phyloP scores from a whole-genome alignment of 2,113 vertebrate genomes.

The Micronisus gabar region DNA sequence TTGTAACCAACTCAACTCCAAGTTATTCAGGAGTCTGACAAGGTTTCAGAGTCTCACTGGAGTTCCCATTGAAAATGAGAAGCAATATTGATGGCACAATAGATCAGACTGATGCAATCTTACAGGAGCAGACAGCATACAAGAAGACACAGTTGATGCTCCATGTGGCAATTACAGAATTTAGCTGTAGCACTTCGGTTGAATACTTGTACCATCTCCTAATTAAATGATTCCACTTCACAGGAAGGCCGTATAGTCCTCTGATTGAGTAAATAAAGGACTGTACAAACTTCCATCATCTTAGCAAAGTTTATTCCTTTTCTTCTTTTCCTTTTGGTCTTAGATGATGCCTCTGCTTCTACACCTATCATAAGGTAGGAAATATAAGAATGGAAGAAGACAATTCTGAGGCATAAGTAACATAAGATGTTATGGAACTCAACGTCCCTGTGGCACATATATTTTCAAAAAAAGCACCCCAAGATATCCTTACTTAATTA shows the following conservation, averaged over 20 bases:
- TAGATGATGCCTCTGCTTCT: not conserved
- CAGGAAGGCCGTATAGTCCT: not conserved
- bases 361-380: not conserved
- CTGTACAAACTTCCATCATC: not conserved
- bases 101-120: constrained; percentile 1
- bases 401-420: not conserved
- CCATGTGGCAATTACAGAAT: constrained; percentile 56
- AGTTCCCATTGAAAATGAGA: not conserved
- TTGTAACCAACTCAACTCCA: not conserved
- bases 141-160: constrained; percentile 43
- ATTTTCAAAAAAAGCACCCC: not conserved
- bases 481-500: not conserved
- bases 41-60: not conserved
- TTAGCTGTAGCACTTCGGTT: constrained; percentile 29
- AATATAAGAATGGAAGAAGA: not conserved
- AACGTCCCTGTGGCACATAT: not conserved
- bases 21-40: not conserved
- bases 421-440: not conserved
- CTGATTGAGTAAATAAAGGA: constrained; percentile 34
- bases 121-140: constrained; percentile 41
- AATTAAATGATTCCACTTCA: constrained; percentile 62
- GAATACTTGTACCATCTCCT: constrained; percentile 48
- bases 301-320: not conserved
- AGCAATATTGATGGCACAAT: constrained; percentile 3
- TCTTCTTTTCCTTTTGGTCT: not conserved